A percentile compares a stretch with the other conserved stretches of the same genome.
Conservation (phyloP, 2,113 vertebrate species). For the Myxocyprinus asiaticus region DNA sequence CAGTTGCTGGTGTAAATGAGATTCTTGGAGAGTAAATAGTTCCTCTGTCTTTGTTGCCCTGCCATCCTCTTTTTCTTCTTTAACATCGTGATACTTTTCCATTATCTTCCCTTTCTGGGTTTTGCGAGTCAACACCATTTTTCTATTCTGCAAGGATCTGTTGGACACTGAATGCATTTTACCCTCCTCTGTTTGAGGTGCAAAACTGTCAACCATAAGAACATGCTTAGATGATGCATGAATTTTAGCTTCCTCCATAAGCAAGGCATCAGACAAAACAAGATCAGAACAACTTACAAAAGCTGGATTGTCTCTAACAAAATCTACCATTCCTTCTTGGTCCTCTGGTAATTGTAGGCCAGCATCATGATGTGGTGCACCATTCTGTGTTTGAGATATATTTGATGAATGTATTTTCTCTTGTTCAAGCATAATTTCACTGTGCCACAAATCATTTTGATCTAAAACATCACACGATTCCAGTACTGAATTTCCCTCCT, state of each 20-base stretch:
- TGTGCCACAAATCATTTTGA: background rate
- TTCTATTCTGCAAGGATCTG: constrained; percentile 19
- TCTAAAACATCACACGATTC: too few relatives aligned
- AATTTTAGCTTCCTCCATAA: background rate
- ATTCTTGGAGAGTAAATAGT: background rate
- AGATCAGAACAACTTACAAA: too few relatives aligned
- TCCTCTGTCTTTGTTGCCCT: background rate
- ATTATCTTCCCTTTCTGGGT: background rate
- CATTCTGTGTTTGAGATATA: constrained; percentile 14
- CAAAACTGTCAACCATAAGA: background rate
- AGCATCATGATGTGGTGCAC: background rate
- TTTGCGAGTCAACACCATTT: constrained; percentile 40
- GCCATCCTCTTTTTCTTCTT: constrained; percentile 11
- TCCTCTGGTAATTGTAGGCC: background rate
- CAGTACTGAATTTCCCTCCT: too few relatives aligned
- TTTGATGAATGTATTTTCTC: background rate
- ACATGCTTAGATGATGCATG: background rate
- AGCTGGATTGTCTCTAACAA: background rate
- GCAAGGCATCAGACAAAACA: background rate
- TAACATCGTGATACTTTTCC: background rate
- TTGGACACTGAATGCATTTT: background rate
- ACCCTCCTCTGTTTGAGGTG: background rate
- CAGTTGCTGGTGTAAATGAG: background rate
- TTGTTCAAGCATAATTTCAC: background rate
- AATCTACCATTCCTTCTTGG: background rate